Evolutionary conservation across 2,888 invertebrate genomes (phyloP).

Genomic region (Sarcophaga variegata): DNA sequence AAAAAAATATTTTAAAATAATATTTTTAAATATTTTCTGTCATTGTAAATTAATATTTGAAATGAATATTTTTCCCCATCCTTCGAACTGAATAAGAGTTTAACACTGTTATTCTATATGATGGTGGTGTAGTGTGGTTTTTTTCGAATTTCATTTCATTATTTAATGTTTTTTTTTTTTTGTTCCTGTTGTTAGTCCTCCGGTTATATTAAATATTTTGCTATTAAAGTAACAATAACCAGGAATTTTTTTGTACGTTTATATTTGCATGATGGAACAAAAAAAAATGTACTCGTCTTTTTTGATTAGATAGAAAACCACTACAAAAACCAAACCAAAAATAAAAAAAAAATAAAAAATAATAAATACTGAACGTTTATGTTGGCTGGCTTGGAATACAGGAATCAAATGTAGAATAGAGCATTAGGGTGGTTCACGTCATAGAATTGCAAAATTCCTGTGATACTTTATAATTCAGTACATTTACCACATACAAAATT

Average conservation of each 20-base stretch:
- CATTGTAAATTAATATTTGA: no score
- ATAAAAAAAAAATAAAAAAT: neutral
- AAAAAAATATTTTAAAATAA: no score
- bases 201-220: conserved; percentile 21
- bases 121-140: neutral
- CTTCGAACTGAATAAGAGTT: no score
- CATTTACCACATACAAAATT: no score
- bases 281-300: neutral
- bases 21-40: no score
- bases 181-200: neutral
- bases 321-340: neutral
- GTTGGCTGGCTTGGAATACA: no score
- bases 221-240: conserved; percentile 24
- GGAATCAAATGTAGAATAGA: no score
- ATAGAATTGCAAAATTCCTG: no score
- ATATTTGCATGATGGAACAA: neutral
- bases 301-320: conserved; percentile 27
- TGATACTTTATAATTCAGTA: no score
- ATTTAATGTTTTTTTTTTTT: neutral
- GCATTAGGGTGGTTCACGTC: no score
- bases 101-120: no score
- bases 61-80: no score
- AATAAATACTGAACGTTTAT: neutral
- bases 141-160: conserved; percentile 1
- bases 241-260: neutral